Base-by-base conservation (phyloP, 2,797 vertebrate species). In the Sylvia borin region DNA sequence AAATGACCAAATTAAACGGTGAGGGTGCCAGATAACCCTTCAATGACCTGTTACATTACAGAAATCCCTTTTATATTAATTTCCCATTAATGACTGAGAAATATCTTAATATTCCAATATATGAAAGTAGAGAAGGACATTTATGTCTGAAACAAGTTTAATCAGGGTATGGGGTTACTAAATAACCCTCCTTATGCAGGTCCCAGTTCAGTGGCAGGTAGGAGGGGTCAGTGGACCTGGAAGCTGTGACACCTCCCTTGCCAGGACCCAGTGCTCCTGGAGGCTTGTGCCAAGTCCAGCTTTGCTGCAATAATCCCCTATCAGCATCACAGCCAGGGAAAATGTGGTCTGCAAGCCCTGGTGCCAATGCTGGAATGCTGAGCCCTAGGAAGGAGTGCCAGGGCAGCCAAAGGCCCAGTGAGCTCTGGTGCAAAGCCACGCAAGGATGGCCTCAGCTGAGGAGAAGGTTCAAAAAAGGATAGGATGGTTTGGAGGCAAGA, bases 261-360 rank as follows among this genome's bases (percentile, higher is more conserved):
- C 78, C 78, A 87, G 57, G 27, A 38, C 38, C 19, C 81, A 48
- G 53, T 13, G 40, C 62, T 90, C 19, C 79, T 70, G 38, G 32
- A 48, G 53, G 38, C 21, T 36, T 10, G 17, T 77, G 86, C 86
- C 92, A 91, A 92, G 58, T 8, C 38, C 66, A 76, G 64, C 68
- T 90, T 87, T 78, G 93, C 82, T 81, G 78, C 42, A 43, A 27
- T 84, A 92, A 97, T 93, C 84, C 58, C 58, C 57, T 34, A 6
- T 5, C 55, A 53, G 53, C 88, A 76, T 75, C 47, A 74, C 0
- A 15, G 79, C 80, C 96, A 94, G 88, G 90, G 92, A 93, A 95
- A 96, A 91, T 10, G 68, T 47, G 53, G 17, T 54, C 38, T 92
- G 68, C 51, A 57, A 53, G 70, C 51, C 40, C 31, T 38, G 42